Conservation (phyloP, 2,888 invertebrate genomes). For the Stenodema calcarata region DNA sequence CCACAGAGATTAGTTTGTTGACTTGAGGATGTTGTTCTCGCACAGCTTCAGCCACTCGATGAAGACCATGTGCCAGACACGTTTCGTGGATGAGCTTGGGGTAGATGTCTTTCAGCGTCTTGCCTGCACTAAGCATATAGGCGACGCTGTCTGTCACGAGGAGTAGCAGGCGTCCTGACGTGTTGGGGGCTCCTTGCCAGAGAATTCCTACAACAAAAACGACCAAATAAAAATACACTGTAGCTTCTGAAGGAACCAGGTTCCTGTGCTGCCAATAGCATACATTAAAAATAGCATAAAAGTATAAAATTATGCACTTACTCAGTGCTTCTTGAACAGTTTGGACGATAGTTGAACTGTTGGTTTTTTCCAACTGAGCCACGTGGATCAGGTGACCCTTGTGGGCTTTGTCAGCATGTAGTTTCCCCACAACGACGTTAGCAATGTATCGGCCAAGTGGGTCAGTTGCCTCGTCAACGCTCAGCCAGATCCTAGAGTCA, state of each 20-base stretch:
- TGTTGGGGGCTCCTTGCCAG: conserved; percentile 24
- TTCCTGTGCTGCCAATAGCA: background rate
- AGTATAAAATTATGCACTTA: background rate
- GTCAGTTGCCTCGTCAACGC: background rate
- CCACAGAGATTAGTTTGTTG: too few relatives aligned
- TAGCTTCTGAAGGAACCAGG: background rate
- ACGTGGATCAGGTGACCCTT: background rate
- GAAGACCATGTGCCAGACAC: background rate
- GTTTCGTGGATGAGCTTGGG: conserved; percentile 1
- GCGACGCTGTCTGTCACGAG: background rate
- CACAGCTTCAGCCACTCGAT: background rate
- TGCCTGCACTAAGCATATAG: background rate
- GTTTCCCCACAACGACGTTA: background rate
- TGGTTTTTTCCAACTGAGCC: background rate
- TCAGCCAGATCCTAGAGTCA: background rate
- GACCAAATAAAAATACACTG: background rate
- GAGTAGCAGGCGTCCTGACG: conserved; percentile 6
- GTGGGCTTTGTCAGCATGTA: background rate
- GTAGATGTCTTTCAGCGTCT: background rate
- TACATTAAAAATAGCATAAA: background rate
- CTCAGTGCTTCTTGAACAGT: conserved; percentile 8
- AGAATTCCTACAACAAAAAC: conserved; percentile 5
- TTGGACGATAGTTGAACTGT: background rate
- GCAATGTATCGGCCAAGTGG: background rate
- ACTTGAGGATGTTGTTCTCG: background rate